These are phyloP conservation scores for Hypsibius dujardini DNA, from an alignment of 1,140 invertebrate genomes.

Conservation along the genomic window DNA sequence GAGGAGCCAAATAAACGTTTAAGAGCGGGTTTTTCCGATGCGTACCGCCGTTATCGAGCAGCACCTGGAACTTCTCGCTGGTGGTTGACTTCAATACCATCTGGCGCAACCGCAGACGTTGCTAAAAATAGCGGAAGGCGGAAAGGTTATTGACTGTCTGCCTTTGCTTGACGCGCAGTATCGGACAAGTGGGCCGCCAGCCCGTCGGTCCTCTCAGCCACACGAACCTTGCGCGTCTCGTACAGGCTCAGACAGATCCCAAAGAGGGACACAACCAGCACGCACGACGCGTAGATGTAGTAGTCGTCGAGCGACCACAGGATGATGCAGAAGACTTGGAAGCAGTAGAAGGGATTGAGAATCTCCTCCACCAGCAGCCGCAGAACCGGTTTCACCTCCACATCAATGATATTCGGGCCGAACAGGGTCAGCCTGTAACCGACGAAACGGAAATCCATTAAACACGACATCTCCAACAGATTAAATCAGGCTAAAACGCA, in stretches of 20 bases:
- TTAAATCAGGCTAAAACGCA: constrained; percentile 15
- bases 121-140: background rate
- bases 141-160: no score
- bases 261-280: constrained; percentile 39
- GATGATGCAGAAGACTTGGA: constrained; percentile 37
- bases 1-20: no score
- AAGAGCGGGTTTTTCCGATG: no score
- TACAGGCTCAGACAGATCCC: constrained; percentile 36
- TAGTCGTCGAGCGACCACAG: constrained; percentile 44
- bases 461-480: background rate
- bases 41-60: background rate
- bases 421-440: constrained; percentile 34
- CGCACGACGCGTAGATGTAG: constrained; percentile 41
- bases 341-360: constrained; percentile 39
- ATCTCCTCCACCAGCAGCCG: constrained; percentile 34
- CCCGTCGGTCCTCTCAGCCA: background rate
- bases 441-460: constrained; percentile 20
- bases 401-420: constrained; percentile 38
- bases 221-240: constrained; percentile 34
- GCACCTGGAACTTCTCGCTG: background rate
- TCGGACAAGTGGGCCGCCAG: no score
- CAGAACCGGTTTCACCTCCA: constrained; percentile 39
- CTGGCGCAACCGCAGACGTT: background rate
- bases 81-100: constrained; percentile 6
- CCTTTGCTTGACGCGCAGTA: no score